Evolutionary conservation across 1,140 invertebrate species (phyloP).

Genomic region (Drosophila kanapiae): DNA sequence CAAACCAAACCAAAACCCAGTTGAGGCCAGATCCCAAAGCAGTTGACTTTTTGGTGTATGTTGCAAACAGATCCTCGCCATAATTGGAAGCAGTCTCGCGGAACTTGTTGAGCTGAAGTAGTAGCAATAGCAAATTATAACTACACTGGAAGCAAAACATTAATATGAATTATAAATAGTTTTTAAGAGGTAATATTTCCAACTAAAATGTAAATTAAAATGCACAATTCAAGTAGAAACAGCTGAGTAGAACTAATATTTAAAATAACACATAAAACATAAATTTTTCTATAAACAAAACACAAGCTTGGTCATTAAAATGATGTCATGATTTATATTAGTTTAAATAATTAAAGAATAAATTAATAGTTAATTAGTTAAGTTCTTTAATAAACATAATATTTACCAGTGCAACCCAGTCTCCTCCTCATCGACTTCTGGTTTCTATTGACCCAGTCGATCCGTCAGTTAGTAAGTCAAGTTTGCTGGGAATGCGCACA

Average conservation of each 20-base stretch:
- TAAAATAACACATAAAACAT: neutral
- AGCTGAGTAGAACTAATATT: neutral
- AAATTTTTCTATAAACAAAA: neutral
- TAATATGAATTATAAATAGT: neutral
- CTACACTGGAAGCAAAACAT: conserved; percentile 17
- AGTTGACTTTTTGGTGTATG: conserved; percentile 78
- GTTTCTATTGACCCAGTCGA: conserved; percentile 61
- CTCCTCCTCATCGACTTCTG: conserved; percentile 21
- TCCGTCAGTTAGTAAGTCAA: conserved; percentile 79
- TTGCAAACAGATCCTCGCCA: conserved; percentile 77
- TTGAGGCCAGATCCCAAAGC: conserved; percentile 48
- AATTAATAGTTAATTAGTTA: neutral
- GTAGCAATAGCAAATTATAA: conserved; percentile 66
- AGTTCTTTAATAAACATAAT: neutral
- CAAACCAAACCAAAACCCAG: conserved; percentile 26
- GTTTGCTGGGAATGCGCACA: conserved; percentile 62
- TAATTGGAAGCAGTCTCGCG: conserved; percentile 78
- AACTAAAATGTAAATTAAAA: neutral
- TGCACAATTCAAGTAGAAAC: neutral
- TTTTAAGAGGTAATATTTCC: neutral
- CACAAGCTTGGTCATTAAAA: neutral
- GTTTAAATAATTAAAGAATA: too few relatives aligned
- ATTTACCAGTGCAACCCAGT: conserved; percentile 20
- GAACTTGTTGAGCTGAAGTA: conserved; percentile 67
- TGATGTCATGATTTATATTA: neutral